A percentile compares a stretch with the other conserved stretches of the same genome.
These are phyloP conservation scores for Pygmarrhopalites habei DNA, from an alignment of 1,140 invertebrate genomes.

Conservation along the genomic window DNA sequence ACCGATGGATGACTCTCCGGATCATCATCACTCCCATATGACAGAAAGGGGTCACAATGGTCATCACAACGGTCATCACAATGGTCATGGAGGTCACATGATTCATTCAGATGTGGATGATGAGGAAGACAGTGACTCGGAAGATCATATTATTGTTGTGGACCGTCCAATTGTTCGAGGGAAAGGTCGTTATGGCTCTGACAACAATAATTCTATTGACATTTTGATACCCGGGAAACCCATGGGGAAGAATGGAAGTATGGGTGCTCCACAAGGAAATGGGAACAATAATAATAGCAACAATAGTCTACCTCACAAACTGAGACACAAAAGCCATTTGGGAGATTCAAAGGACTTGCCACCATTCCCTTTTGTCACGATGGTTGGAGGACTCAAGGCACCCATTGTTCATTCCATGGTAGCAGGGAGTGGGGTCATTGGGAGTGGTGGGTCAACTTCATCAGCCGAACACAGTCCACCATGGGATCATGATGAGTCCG, in stretches of 20 bases:
- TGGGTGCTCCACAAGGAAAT: too few species aligned
- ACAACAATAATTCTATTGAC: too few species aligned
- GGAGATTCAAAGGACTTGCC: conserved; percentile 73
- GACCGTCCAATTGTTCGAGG: conserved; percentile 1
- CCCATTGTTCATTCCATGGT: too few species aligned
- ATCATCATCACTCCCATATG: background rate
- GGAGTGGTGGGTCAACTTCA: too few species aligned
- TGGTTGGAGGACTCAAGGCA: conserved; percentile 48
- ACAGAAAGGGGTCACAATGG: too few species aligned
- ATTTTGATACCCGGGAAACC: too few species aligned
- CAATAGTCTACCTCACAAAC: conserved; percentile 72
- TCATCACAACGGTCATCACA: too few species aligned
- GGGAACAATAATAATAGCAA: conserved; percentile 39
- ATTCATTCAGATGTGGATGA: too few species aligned
- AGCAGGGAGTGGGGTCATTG: too few species aligned
- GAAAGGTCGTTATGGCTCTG: conserved; percentile 41
- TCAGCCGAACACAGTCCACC: conserved; percentile 76
- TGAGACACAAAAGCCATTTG: conserved; percentile 83
- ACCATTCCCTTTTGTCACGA: conserved; percentile 58
- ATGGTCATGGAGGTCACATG: conserved; percentile 6
- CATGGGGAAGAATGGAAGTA: too few species aligned
- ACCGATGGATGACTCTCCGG: conserved; percentile 38
- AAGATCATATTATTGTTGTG: background rate
- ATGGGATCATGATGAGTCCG: conserved; percentile 58
- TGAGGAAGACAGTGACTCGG: background rate